Base-by-base conservation (phyloP, 2,888 invertebrate species). In the Branchellion lobata region DNA sequence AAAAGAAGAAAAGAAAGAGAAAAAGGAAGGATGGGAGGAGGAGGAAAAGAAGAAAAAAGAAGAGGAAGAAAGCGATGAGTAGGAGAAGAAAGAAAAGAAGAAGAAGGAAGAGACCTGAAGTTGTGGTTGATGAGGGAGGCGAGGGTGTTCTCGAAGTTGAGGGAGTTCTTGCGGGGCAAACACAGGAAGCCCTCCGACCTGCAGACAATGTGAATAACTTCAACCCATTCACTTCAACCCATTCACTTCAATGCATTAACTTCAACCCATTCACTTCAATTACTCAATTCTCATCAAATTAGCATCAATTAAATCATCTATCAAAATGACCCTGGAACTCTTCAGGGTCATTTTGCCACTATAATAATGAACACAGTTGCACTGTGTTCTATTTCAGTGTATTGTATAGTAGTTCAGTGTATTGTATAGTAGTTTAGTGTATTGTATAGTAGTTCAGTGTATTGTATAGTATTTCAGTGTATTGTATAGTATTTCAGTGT, bases 151-250 rank as follows among this genome's bases (percentile, higher is more conserved):
- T 91, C 90, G 75, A 95, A 91, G 85, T 94, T 91, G 34, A 91
- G 90, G 78, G 96, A 94, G 86, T 93, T 95, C 87, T 92, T 91
- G 79, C 92, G 92, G 11, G 95, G 93, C 79, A 99, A 88, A 89
- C 97, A 94, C 5, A 99, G 91, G 83, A 94, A 91, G 0, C 99
- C 98, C 84, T 96, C 96, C 0, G 98, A 98, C 84, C 93, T 91
- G 84, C 61, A 84, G 81, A 69, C 81, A 81, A 76, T 75, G 79
- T 75, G 47, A 68, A 53, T 40, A 5, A 36, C 11, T 21, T n/a
- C n/a, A n/a, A n/a, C n/a, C n/a, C n/a, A n/a, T n/a, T n/a, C n/a
- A n/a, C n/a, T n/a, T n/a, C n/a, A n/a, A n/a, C n/a, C n/a, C n/a
- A n/a, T n/a, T n/a, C n/a, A n/a, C n/a, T n/a, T 18, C 14, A 18